These are phyloP conservation scores for Drosophila tristis DNA, from an alignment of 1,140 invertebrate species.

Conservation along the genomic window DNA sequence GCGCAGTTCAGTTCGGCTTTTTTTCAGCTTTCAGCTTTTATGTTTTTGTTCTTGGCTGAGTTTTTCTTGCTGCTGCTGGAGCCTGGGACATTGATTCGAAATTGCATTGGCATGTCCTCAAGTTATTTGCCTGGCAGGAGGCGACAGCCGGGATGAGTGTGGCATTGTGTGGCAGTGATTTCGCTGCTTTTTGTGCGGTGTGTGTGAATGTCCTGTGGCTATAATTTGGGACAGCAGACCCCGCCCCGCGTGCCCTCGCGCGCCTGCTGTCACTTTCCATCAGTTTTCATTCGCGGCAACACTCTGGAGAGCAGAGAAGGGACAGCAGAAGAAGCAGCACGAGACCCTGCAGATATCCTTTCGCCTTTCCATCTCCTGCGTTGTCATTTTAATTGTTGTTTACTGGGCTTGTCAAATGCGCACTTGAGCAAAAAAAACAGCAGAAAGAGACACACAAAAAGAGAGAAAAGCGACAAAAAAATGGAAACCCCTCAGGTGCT, in stretches of 20 bases:
- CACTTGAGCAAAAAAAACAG: conserved; percentile 39
- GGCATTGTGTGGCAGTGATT: conserved; percentile 49
- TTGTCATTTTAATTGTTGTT: conserved; percentile 83
- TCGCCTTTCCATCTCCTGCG: conserved; percentile 47
- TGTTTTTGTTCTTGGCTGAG: background rate
- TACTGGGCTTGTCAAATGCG: conserved; percentile 79
- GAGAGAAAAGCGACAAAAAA: background rate
- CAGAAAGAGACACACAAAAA: background rate
- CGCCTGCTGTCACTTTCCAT: conserved; percentile 68
- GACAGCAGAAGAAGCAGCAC: conserved; percentile 26
- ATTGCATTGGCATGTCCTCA: conserved; percentile 79
- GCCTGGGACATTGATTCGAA: conserved; percentile 48
- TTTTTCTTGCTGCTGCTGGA: conserved; percentile 21
- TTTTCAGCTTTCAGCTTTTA: background rate
- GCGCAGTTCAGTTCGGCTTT: too few species aligned
- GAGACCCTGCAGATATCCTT: conserved; percentile 56
- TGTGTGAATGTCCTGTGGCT: conserved; percentile 52
- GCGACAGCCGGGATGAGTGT: background rate
- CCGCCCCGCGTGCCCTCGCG: conserved; percentile 9
- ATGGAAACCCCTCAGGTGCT: conserved; percentile 5
- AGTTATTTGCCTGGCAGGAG: conserved; percentile 56
- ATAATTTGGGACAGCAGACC: conserved; percentile 67
- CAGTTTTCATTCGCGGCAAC: conserved; percentile 21
- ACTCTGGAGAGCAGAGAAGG: too few species aligned
- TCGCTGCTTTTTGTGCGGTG: conserved; percentile 36